phyloP scores from a whole-genome alignment of 2,888 invertebrate species.

The Machimus rusticus region DNA sequence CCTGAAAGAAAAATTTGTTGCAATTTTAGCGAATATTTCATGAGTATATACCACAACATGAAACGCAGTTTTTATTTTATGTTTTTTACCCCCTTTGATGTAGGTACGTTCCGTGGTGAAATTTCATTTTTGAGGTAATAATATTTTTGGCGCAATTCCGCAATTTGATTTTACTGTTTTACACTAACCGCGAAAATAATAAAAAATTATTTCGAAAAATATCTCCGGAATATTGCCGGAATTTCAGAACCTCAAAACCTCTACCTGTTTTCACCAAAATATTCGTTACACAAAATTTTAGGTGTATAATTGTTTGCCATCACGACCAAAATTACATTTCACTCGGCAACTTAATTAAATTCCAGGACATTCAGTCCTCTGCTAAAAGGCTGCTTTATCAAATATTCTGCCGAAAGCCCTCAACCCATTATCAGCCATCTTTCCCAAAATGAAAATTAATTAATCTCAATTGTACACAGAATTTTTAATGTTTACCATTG shows the following conservation, averaged over 20 bases:
- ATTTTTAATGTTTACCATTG: background rate
- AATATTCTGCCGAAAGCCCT: background rate
- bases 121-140: background rate
- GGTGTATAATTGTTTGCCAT: background rate
- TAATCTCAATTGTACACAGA: slow-evolving; percentile 12
- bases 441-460: slow-evolving; percentile 18
- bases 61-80: background rate
- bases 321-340: background rate
- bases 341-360: background rate
- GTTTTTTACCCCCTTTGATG: background rate
- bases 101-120: background rate
- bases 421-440: background rate
- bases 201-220: background rate
- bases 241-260: background rate
- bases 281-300: background rate
- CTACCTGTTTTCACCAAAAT: background rate
- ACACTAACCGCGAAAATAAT: background rate
- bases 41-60: background rate
- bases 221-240: background rate
- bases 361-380: background rate
- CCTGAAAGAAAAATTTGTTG: slow-evolving; percentile 45
- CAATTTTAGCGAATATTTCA: slow-evolving; percentile 24
- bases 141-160: background rate
- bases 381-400: background rate
- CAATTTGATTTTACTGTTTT: background rate